Evolutionary conservation across 2,113 vertebrate genomes (phyloP), one percentile per base, ranked within the genome.

Genomic region (Percina caprodes): DNA sequence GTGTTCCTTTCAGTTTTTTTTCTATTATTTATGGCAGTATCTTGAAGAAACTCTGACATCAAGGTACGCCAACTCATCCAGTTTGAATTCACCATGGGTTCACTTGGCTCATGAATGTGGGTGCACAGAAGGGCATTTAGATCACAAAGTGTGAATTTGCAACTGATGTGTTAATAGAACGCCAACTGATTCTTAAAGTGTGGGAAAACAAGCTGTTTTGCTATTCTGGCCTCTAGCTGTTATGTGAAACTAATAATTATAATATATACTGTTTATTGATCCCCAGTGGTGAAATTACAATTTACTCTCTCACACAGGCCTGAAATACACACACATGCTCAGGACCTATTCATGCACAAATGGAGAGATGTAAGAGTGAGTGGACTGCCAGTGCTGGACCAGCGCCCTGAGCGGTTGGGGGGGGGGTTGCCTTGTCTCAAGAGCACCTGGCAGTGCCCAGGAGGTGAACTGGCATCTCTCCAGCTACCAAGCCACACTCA

Each of bases 111-210:
- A 23, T 33, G 51, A 74, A 46, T 19, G 61, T 52, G 69, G n/a
- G 18, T 55, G 67, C 6, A 49, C 2, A 4, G 73, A 18, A 58
- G 30, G 16, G 5, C 55, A 60, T 42, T 67, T 26, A n/a, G 15
- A 49, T 16, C 33, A 61, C 1, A 58, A 59, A 6, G 35, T 83
- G 82, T 26, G 24, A 48, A 21, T 15, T 11, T 35, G 13, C 12
- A 35, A 52, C 39, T 45, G 12, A 52, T 16, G 7, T 16, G 16
- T 52, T 12, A n/a, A 11, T 48, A 3, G 8, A 68, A 42, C 23
- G 2, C 2, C 48, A 35, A 82, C 51, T 65, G 33, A 74, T 60
- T 55, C 26, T 71, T 5, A 45, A 79, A 62, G 42, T 68, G 76
- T 3, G 30, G 63, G 49, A 62, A 63, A 74, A 19, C 49, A 26